Conservation (phyloP, 2,797 vertebrate species). For the Telmatherina bonti region DNA sequence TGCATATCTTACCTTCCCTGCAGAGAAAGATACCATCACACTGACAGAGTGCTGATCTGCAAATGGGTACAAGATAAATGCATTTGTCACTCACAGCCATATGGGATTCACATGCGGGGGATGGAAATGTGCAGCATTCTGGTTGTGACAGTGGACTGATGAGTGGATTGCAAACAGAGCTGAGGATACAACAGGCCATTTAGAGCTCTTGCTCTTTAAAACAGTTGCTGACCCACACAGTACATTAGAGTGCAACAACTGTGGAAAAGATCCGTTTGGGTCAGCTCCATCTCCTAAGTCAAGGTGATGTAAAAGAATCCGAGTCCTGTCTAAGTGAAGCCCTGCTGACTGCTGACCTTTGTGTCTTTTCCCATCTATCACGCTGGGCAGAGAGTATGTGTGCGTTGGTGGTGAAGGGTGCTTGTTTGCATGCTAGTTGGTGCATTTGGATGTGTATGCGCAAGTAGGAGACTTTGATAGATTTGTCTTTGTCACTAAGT, state of each 20-base stretch:
- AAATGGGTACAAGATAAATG: constrained; percentile 73
- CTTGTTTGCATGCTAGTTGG: constrained; percentile 53
- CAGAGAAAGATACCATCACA: constrained; percentile 62
- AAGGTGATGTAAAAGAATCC: constrained; percentile 81
- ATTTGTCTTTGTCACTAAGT: constrained; percentile 70
- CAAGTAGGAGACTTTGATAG: constrained; percentile 64
- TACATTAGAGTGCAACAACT: constrained; percentile 46
- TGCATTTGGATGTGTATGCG: constrained; percentile 56
- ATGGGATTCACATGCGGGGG: constrained; percentile 62
- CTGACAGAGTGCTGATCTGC: constrained; percentile 77
- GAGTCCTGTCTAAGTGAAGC: constrained; percentile 77
- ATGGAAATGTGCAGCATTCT: constrained; percentile 25
- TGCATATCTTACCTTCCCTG: constrained; percentile 46
- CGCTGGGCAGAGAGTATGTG: constrained; percentile 18
- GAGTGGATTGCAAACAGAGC: constrained; percentile 28
- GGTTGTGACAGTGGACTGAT: constrained; percentile 4
- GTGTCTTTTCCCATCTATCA: constrained; percentile 79
- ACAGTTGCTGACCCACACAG: constrained; percentile 66
- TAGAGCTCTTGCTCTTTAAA: constrained; percentile 53
- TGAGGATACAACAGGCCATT: constrained; percentile 27
- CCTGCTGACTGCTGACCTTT: constrained; percentile 80
- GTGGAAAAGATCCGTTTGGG: constrained; percentile 65
- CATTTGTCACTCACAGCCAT: constrained; percentile 63
- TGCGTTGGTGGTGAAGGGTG: constrained; percentile 34
- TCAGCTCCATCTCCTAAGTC: constrained; percentile 74